Evolutionary conservation across 2,888 invertebrate species (phyloP), one percentile per base, ranked within the genome.

Genomic region (Gortyna flavago): DNA sequence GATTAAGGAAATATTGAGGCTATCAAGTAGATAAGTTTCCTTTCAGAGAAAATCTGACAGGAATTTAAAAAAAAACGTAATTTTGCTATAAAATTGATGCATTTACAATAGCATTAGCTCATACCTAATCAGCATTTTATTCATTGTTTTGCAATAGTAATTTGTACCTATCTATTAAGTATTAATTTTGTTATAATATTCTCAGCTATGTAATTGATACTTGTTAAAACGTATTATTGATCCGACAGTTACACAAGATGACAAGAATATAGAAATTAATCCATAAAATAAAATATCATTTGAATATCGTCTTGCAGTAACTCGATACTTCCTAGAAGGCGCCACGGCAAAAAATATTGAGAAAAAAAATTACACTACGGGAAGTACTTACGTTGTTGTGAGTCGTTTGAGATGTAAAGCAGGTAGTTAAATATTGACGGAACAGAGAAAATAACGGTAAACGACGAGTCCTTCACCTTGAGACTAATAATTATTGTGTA

Each of bases 401-500:
- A n/a, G n/a, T n/a, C n/a, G n/a, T n/a, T n/a, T n/a, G n/a, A n/a
- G n/a, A 72, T 85, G 79, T 67, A 81, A 84, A 68, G 51, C 41
- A 66, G 72, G 80, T 74, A 73, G 75, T 77, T 75, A 61, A 80
- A 85, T 83, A 83, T 82, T 64, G 72, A 75, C 73, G 77, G 75
- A 77, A 70, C 61, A 70, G 41, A 64, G 72, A 77, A 85, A 74
- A 70, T 87, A 84, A 87, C 84, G 80, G 87, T 82, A 68, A 35
- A 48, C 61, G 66, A 62, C 64, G 74, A 82, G 78, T 88, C 87
- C 89, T 90, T 91, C 79, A 89, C 91, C 91, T 92, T 92, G 90
- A 87, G 85, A 87, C 75, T 67, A 69, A 86, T 89, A 86, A 88
- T 90, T 86, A 88, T 90, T 86, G 83, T 85, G 72, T 84, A 70